phyloP scores from a whole-genome alignment of 2,888 invertebrate genomes.

The Agrotis clavis region DNA sequence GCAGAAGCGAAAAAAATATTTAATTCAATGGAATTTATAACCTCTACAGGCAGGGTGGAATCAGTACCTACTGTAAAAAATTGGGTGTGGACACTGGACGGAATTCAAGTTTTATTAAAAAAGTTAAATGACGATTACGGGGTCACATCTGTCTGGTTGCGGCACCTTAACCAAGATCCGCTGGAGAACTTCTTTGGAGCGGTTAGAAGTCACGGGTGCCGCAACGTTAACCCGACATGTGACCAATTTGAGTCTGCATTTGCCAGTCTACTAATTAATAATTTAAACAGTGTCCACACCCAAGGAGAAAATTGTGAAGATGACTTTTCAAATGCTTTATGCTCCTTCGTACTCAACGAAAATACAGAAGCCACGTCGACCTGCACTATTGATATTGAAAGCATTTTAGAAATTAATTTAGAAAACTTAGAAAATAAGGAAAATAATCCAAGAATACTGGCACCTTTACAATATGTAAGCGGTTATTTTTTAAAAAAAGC shows the following conservation, averaged over 20 bases:
- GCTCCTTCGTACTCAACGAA: constrained; percentile 13
- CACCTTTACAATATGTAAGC: constrained; percentile 15
- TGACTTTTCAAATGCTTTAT: not conserved
- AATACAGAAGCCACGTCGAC: constrained; percentile 11
- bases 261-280: not conserved
- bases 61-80: not conserved
- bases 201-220: constrained; percentile 4
- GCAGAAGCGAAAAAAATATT: not conserved
- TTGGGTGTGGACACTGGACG: constrained; percentile 9
- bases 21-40: not conserved
- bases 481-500: not conserved
- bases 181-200: not conserved
- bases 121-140: not conserved
- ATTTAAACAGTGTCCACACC: constrained; percentile 18
- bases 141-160: not conserved
- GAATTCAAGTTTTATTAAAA: not conserved
- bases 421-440: constrained; percentile 7
- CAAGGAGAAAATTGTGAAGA: constrained; percentile 8
- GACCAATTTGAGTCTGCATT: constrained; percentile 5
- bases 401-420: constrained; percentile 5
- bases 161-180: constrained; percentile 1
- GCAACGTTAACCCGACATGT: not conserved
- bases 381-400: not conserved
- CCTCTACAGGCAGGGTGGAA: not conserved
- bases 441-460: constrained; percentile 9